phyloP scores from a whole-genome alignment of 2,797 vertebrate species.

The Clarias pachynema region DNA sequence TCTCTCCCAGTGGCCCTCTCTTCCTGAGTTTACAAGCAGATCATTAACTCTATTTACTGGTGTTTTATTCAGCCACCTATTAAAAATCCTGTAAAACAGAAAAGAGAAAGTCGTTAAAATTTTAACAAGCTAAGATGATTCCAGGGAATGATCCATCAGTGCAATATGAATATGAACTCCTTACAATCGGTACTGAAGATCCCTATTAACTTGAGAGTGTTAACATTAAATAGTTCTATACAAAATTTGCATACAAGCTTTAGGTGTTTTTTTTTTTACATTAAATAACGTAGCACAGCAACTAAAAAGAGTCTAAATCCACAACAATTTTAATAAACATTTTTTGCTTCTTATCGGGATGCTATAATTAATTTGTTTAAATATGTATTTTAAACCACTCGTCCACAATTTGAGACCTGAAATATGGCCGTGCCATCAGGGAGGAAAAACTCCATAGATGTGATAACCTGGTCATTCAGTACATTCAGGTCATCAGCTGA shows the following conservation, averaged over 20 bases:
- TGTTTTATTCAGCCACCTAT: conserved; percentile 20
- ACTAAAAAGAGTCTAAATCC: not conserved
- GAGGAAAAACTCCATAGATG: too few species aligned
- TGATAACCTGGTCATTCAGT: too few species aligned
- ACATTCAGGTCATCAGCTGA: too few species aligned
- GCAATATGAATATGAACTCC: not conserved
- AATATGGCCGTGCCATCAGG: too few species aligned
- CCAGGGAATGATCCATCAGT: not conserved
- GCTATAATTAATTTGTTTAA: not conserved
- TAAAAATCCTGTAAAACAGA: conserved; percentile 23
- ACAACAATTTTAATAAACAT: not conserved
- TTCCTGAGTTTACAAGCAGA: conserved; percentile 15
- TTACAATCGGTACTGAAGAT: not conserved
- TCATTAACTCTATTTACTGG: conserved; percentile 26
- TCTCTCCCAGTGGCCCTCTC: conserved; percentile 16
- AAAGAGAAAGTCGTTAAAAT: not conserved
- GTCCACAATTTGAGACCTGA: too few species aligned
- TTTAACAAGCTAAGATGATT: not conserved
- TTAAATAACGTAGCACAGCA: not conserved
- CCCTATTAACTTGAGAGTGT: not conserved
- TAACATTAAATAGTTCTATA: not conserved
- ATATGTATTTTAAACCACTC: too few species aligned
- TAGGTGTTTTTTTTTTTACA: not conserved
- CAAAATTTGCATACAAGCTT: not conserved
- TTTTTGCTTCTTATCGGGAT: not conserved